Percentiles rank a stretch among this genome's conserved stretches.
phyloP scores from a whole-genome alignment of 2,888 invertebrate genomes.

The Dorcus hopei region DNA sequence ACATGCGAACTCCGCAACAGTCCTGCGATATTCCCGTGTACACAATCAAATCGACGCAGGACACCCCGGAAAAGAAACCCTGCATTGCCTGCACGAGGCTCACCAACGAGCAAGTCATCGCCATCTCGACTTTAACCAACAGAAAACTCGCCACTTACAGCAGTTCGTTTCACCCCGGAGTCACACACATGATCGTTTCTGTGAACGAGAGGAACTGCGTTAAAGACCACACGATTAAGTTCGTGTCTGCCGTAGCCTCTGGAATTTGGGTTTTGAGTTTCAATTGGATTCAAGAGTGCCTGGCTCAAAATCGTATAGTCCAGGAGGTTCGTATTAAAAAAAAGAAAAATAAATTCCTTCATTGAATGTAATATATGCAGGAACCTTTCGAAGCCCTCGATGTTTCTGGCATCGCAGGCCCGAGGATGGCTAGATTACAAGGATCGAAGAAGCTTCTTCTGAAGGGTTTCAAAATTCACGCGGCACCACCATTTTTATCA shows the following conservation, averaged over 20 bases:
- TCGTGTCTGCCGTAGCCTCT: conserved; percentile 56
- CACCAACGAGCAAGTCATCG: conserved; percentile 34
- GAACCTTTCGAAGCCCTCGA: conserved; percentile 56
- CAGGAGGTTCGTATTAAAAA: conserved; percentile 48
- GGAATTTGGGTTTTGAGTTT: conserved; percentile 58
- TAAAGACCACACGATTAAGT: conserved; percentile 51
- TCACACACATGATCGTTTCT: conserved; percentile 44
- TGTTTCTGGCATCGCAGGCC: conserved; percentile 54
- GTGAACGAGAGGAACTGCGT: conserved; percentile 37
- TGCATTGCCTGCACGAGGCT: conserved; percentile 40
- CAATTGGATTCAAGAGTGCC: conserved; percentile 55
- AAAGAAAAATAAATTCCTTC: neutral
- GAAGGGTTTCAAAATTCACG: conserved; percentile 53
- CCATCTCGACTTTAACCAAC: conserved; percentile 36
- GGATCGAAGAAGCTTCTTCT: conserved; percentile 48
- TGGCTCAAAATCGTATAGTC: conserved; percentile 45
- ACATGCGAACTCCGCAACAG: conserved; percentile 21
- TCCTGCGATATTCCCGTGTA: neutral
- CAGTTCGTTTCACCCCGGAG: conserved; percentile 32
- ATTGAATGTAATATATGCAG: conserved; percentile 33
- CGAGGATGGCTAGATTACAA: conserved; percentile 50
- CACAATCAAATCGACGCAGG: neutral
- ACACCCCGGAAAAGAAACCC: conserved; percentile 27
- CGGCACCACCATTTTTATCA: conserved; percentile 51
- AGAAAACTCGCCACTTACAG: conserved; percentile 39